phyloP scores from a whole-genome alignment of 2,888 invertebrate genomes.

The Dicranocentrus wangi region DNA sequence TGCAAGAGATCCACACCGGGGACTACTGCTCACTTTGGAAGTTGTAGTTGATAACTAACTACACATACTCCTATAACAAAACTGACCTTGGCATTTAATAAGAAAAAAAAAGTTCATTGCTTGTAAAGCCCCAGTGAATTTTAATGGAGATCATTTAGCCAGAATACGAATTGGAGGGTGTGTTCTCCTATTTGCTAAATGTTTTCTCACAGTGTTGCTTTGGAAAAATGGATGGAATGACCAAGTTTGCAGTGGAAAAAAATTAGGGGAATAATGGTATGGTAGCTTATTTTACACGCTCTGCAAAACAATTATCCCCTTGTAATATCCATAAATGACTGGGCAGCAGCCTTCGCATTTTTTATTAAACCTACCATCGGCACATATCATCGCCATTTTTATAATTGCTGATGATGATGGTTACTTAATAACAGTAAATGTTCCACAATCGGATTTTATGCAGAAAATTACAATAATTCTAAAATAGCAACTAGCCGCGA shows the following conservation, averaged over 20 bases:
- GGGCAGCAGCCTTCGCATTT: neutral
- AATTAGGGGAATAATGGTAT: neutral
- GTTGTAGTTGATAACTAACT: neutral
- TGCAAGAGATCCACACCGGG: no score
- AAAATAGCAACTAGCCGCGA: no score
- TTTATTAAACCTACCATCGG: no score
- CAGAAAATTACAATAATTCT: no score
- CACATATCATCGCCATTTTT: no score
- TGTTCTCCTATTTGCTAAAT: neutral
- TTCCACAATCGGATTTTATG: no score
- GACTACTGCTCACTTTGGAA: no score
- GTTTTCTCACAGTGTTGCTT: neutral
- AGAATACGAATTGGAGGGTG: neutral
- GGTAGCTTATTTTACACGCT: constrained; percentile 4
- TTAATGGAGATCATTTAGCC: neutral
- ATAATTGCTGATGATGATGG: no score
- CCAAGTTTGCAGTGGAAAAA: neutral
- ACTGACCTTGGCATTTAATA: constrained; percentile 15
- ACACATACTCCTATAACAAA: no score
- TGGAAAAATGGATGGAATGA: constrained; percentile 3
- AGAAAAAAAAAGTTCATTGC: neutral
- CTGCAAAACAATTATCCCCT: neutral
- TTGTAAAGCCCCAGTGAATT: neutral
- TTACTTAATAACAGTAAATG: no score
- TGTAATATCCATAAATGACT: constrained; percentile 8